Percentiles rank a stretch among this genome's conserved stretches.
Evolutionary conservation across 2,113 vertebrate genomes (phyloP).

Genomic region (Chinchilla lanigera): DNA sequence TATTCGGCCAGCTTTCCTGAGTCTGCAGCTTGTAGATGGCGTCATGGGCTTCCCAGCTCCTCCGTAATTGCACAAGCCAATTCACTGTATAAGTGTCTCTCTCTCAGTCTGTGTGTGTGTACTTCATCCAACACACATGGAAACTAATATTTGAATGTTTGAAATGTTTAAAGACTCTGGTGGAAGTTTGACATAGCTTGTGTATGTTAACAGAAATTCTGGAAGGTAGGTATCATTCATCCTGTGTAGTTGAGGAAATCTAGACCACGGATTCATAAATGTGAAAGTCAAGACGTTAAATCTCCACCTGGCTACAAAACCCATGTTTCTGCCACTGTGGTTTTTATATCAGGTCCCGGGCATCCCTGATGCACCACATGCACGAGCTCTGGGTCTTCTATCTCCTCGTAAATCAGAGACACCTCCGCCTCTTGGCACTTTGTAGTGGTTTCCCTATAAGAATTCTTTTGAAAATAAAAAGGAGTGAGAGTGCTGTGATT

Average conservation of each 20-base stretch:
- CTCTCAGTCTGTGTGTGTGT: not conserved
- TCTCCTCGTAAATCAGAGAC: not conserved
- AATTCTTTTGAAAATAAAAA: conserved; percentile 38
- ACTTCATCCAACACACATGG: not conserved
- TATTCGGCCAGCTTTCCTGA: not conserved
- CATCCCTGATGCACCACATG: not conserved
- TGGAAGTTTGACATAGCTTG: not conserved
- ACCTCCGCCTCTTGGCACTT: not conserved
- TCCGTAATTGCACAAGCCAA: not conserved
- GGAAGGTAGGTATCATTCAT: not conserved
- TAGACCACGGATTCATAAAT: conserved; percentile 16
- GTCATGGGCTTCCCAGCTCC: not conserved
- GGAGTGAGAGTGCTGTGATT: not conserved
- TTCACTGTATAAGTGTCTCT: not conserved
- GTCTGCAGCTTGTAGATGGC: not conserved
- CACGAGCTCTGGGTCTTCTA: not conserved
- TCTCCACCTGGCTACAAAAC: not conserved
- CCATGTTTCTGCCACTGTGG: not conserved
- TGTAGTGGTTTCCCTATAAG: not conserved
- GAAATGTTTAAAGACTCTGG: not conserved
- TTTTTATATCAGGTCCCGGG: not conserved
- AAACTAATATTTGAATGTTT: not conserved
- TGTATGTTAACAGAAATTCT: not conserved
- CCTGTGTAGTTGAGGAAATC: not conserved
- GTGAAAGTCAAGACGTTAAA: not conserved